Evolutionary conservation across 2,888 invertebrate species (phyloP).

Genomic region (Rotaria macrura): DNA sequence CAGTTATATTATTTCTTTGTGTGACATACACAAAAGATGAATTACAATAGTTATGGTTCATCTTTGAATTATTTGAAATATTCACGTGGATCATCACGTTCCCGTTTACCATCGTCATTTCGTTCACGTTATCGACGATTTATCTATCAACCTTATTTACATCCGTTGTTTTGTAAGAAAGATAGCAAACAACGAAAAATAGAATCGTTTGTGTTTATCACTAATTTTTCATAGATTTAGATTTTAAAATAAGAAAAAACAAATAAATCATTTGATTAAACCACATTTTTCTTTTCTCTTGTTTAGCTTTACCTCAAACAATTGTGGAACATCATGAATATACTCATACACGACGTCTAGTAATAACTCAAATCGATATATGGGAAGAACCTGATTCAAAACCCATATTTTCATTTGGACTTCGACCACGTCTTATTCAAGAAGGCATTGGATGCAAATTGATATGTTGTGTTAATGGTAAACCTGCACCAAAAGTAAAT

Average conservation of each 20-base stretch:
- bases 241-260: no score
- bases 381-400: conserved; percentile 51
- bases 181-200: no score
- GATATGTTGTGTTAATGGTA: conserved; percentile 85
- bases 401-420: conserved; percentile 91
- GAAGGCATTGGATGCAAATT: conserved; percentile 82
- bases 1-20: not conserved
- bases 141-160: no score
- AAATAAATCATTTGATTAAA: no score
- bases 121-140: not conserved
- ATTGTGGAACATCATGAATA: conserved; percentile 35
- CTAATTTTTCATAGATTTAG: no score
- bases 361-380: conserved; percentile 26
- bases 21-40: not conserved
- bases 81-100: no score
- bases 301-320: not conserved
- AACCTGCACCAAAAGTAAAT: conserved; percentile 71
- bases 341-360: conserved; percentile 40
- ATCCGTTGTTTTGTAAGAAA: no score
- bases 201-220: no score
- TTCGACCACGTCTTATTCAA: conserved; percentile 96
- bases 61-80: no score
- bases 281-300: no score
- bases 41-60: not conserved
- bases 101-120: no score